phyloP scores from a whole-genome alignment of 2,888 invertebrate genomes.

The Pteria penguin region DNA sequence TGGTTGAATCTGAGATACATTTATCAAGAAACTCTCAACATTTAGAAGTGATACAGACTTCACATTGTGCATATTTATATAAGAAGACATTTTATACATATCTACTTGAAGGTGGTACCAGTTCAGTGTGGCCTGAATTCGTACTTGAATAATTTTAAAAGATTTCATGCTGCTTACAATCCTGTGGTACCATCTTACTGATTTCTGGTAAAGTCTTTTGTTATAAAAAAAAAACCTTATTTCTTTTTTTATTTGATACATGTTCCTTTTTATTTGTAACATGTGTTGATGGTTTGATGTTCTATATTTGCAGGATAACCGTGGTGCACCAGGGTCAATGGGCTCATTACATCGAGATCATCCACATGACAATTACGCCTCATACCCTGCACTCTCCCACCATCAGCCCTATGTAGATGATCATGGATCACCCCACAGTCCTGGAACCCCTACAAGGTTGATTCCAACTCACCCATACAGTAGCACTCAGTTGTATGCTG shows the following conservation, averaged over 20 bases:
- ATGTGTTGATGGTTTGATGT: background rate
- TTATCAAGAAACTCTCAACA: no score
- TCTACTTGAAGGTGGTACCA: no score
- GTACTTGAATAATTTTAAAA: no score
- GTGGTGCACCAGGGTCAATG: slow-evolving; percentile 46
- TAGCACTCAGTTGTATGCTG: slow-evolving; percentile 46
- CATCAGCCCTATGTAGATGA: slow-evolving; percentile 48
- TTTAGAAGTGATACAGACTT: no score
- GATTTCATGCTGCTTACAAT: no score
- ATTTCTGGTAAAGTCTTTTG: background rate
- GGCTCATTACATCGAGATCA: slow-evolving; percentile 43
- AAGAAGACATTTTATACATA: no score
- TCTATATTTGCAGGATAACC: slow-evolving; percentile 14
- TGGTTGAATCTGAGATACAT: no score
- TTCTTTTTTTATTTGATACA: no score
- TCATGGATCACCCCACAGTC: slow-evolving; percentile 53
- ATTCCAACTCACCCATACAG: slow-evolving; percentile 48
- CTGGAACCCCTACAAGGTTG: slow-evolving; percentile 63
- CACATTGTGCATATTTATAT: no score
- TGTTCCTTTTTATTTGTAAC: no score
- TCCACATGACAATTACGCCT: slow-evolving; percentile 62
- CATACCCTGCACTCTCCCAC: slow-evolving; percentile 55
- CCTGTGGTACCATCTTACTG: background rate
- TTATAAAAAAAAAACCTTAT: background rate
- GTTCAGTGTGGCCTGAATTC: no score